Conservation (phyloP, 2,888 invertebrate genomes). For the Apodemia hepburni region DNA sequence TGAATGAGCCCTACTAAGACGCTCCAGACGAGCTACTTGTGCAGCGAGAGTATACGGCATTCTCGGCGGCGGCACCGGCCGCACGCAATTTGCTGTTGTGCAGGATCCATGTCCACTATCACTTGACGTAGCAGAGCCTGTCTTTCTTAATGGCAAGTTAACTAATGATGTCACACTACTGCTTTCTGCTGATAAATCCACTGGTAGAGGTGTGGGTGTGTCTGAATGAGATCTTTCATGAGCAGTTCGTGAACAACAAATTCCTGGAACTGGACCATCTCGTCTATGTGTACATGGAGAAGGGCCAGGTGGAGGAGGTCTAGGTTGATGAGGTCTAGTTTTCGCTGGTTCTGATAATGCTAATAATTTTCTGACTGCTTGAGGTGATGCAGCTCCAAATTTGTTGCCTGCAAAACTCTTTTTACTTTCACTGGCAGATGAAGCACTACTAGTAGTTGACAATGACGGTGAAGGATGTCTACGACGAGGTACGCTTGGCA, state of each 20-base stretch:
- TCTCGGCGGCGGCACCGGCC: conserved; percentile 84
- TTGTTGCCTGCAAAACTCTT: conserved; percentile 82
- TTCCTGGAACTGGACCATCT: conserved; percentile 75
- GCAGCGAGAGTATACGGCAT: conserved; percentile 92
- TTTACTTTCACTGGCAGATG: conserved; percentile 90
- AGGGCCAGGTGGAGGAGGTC: conserved; percentile 82
- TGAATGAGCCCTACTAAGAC: conserved; percentile 90
- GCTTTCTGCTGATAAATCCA: conserved; percentile 95
- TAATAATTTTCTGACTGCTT: conserved; percentile 96
- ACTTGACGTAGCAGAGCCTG: conserved; percentile 95
- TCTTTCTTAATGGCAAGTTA: conserved; percentile 93
- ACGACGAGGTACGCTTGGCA: conserved; percentile 84
- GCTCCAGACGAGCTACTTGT: conserved; percentile 91
- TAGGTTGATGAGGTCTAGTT: conserved; percentile 92
- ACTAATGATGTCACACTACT: conserved; percentile 96
- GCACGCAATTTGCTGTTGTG: conserved; percentile 62
- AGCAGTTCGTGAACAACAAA: conserved; percentile 80
- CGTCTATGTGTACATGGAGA: conserved; percentile 83
- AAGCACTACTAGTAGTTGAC: conserved; percentile 94
- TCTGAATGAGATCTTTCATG: conserved; percentile 95
- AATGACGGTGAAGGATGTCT: conserved; percentile 96
- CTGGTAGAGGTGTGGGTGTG: conserved; percentile 90
- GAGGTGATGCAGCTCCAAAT: conserved; percentile 96
- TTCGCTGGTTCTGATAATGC: conserved; percentile 94
- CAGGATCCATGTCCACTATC: conserved; percentile 94